Evolutionary conservation across 2,888 invertebrate genomes (phyloP).

Genomic region (Timandra comae): DNA sequence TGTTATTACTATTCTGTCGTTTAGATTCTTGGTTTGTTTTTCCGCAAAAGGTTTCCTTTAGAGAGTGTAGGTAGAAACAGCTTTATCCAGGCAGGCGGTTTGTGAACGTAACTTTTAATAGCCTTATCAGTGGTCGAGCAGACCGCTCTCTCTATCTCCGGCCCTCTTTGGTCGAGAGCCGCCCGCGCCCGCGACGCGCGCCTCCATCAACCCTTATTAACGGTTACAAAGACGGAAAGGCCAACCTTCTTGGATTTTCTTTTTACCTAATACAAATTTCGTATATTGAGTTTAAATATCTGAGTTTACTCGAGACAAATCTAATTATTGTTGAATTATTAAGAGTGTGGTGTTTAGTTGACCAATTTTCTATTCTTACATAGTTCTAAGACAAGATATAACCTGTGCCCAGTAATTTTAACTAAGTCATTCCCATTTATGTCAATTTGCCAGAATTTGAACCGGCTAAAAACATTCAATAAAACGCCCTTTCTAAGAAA

Average conservation of each 20-base stretch:
- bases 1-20: conserved; percentile 35
- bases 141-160: conserved; percentile 49
- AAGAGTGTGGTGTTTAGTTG: too few species aligned
- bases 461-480: too few species aligned
- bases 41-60: conserved; percentile 40
- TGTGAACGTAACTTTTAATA: conserved; percentile 71
- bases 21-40: conserved; percentile 32
- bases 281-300: conserved; percentile 16
- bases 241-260: conserved; percentile 25
- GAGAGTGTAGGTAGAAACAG: conserved; percentile 47
- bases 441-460: too few species aligned
- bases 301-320: conserved; percentile 7
- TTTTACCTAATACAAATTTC: conserved; percentile 15
- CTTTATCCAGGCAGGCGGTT: conserved; percentile 54
- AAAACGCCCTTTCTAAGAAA: too few species aligned
- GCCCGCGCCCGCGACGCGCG: conserved; percentile 28
- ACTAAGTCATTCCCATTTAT: too few species aligned
- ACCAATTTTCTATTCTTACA: too few species aligned
- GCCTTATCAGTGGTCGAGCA: conserved; percentile 67
- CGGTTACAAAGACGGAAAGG: conserved; percentile 40
- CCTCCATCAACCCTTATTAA: conserved; percentile 54
- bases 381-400: too few species aligned
- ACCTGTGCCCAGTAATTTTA: too few species aligned
- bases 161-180: conserved; percentile 36
- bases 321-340: too few species aligned